phyloP scores from a whole-genome alignment of 2,113 vertebrate species.

The human (Homo sapiens) region GRCh38 chr11:784501-785000 shows the following conservation, averaged over 20 bases:
- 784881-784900: neutral
- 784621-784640: neutral
- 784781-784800: too few relatives aligned
- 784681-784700: neutral
- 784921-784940: accelerated
- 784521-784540: neutral
- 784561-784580: too few relatives aligned
- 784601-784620: neutral
- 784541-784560: too few relatives aligned
- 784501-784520: too few relatives aligned
- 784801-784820: too few relatives aligned
- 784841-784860: too few relatives aligned
- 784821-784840: accelerated
- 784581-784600: too few relatives aligned
- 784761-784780: too few relatives aligned
- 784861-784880: neutral
- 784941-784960: neutral
- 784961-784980: accelerated
- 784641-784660: neutral
- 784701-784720: neutral
- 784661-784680: neutral
- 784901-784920: too few relatives aligned
- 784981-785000: accelerated
- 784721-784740: too few relatives aligned
- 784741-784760: accelerated